phyloP scores from a whole-genome alignment of 2,797 vertebrate species.

The Synaphobranchus kaupii region DNA sequence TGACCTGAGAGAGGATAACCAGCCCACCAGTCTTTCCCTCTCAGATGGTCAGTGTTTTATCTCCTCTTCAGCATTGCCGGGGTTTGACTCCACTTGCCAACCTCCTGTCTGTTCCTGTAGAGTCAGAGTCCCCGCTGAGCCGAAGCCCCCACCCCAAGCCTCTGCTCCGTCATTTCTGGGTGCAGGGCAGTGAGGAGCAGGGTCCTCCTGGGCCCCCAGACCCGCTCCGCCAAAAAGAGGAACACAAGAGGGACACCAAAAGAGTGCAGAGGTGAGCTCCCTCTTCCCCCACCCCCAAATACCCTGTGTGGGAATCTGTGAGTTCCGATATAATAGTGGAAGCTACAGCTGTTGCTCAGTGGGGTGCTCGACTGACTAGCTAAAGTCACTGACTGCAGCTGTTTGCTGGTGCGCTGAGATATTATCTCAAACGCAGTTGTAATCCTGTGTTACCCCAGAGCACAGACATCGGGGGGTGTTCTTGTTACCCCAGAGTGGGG shows the following conservation, averaged over 20 bases:
- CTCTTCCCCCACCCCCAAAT: background rate
- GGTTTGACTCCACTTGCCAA: background rate
- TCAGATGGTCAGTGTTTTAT: constrained; percentile 40
- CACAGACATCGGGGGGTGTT: too few relatives aligned
- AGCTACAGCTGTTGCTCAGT: background rate
- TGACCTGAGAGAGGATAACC: constrained; percentile 48
- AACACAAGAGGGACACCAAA: constrained; percentile 23
- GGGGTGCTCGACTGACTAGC: background rate
- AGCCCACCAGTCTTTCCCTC: constrained; percentile 28
- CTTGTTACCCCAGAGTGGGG: too few relatives aligned
- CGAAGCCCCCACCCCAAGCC: constrained; percentile 35
- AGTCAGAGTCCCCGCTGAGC: constrained; percentile 25
- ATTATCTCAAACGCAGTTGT: constrained; percentile 2
- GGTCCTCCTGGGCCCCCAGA: background rate
- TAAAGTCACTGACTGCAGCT: background rate
- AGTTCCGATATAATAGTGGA: background rate
- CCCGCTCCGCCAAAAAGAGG: constrained; percentile 38
- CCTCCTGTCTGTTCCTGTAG: background rate
- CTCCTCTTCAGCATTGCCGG: background rate
- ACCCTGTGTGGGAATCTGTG: background rate
- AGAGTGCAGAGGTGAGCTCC: constrained; percentile 40
- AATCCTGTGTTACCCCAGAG: too few relatives aligned
- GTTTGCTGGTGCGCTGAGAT: background rate
- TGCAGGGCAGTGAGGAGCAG: background rate
- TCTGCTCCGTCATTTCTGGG: constrained; percentile 13